Conservation (phyloP, 92 coral and sea anemone genomes). For the Isaurus tuberculatus region DNA sequence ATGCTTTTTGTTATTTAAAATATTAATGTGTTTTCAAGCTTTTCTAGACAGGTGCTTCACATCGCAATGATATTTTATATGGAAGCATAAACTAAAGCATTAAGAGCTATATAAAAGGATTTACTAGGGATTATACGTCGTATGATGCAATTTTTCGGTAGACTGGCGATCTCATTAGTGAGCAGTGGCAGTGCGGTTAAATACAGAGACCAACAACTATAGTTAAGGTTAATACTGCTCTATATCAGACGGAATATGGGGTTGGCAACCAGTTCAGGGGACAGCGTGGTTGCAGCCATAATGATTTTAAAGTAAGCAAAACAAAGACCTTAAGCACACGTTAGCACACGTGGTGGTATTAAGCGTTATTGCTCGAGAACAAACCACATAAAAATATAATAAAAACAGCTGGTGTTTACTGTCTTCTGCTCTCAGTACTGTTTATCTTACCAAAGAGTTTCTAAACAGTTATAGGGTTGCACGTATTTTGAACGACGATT, state of each 20-base stretch:
- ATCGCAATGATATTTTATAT: conserved; percentile 6
- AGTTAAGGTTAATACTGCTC: background rate
- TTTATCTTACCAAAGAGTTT: background rate
- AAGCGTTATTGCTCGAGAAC: background rate
- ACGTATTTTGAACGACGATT: background rate
- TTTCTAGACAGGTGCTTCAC: conserved; percentile 22
- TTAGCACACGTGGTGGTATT: conserved; percentile 38
- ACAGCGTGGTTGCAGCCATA: background rate
- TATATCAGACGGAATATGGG: background rate
- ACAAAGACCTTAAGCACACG: conserved; percentile 34
- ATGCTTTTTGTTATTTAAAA: background rate
- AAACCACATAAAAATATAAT: background rate
- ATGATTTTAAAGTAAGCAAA: conserved; percentile 19
- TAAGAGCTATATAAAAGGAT: background rate
- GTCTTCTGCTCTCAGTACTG: background rate
- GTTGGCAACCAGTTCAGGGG: background rate
- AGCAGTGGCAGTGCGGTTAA: background rate
- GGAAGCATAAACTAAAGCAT: background rate
- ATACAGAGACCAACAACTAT: background rate
- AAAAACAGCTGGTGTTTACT: conserved; percentile 1
- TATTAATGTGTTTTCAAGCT: background rate
- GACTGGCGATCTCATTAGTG: background rate
- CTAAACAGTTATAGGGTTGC: background rate
- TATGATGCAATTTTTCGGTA: background rate
- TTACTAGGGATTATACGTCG: background rate